phyloP scores from a whole-genome alignment of 2,888 invertebrate genomes.

The Dione vanillae region DNA sequence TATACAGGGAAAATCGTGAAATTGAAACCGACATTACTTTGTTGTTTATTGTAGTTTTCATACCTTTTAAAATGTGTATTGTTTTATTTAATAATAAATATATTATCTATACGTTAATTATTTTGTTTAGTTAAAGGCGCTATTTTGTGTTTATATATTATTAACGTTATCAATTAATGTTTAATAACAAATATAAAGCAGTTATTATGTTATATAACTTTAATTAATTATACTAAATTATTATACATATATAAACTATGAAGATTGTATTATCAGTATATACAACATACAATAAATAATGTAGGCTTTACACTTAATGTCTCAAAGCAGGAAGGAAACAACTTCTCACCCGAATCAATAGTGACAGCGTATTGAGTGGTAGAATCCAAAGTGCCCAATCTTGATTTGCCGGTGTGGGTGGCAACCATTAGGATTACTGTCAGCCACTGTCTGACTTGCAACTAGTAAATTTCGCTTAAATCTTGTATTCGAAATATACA shows the following conservation, averaged over 20 bases:
- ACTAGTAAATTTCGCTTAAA: too few relatives aligned
- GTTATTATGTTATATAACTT: neutral
- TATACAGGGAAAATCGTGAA: constrained; percentile 14
- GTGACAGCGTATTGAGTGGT: too few relatives aligned
- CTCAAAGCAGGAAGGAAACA: too few relatives aligned
- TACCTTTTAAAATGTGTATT: neutral
- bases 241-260: too few relatives aligned
- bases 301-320: too few relatives aligned
- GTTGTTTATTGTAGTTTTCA: neutral
- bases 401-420: too few relatives aligned
- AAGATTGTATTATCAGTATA: too few relatives aligned
- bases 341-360: too few relatives aligned
- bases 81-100: neutral
- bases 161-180: neutral
- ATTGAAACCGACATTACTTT: neutral
- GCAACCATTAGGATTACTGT: too few relatives aligned
- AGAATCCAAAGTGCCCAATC: too few relatives aligned
- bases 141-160: neutral
- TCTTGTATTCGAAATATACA: neutral
- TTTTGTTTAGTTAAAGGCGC: neutral
- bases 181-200: neutral
- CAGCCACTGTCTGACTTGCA: too few relatives aligned
- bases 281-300: too few relatives aligned
- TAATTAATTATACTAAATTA: neutral
- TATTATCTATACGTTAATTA: neutral